Conservation (phyloP, 2,888 invertebrate genomes). For the Axea sp. region DNA sequence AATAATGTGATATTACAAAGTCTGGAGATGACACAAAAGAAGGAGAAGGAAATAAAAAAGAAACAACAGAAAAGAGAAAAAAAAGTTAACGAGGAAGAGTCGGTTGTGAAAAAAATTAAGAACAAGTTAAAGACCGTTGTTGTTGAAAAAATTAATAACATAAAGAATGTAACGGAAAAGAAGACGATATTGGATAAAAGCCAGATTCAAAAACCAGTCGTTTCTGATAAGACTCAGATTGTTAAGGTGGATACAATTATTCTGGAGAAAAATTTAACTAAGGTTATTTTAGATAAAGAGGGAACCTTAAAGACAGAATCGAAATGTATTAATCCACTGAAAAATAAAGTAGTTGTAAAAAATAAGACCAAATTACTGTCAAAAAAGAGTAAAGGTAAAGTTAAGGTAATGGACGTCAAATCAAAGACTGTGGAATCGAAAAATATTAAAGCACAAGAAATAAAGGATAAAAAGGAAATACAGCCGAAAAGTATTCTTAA, state of each 20-base stretch:
- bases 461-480: conserved; percentile 21
- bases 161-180: conserved; percentile 18
- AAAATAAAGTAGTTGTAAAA: conserved; percentile 58
- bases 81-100: conserved; percentile 66
- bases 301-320: conserved; percentile 57
- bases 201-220: conserved; percentile 13
- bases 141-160: conserved; percentile 64
- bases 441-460: conserved; percentile 44
- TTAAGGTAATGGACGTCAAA: conserved; percentile 62
- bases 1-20: conserved; percentile 75
- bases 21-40: conserved; percentile 74
- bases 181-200: conserved; percentile 7
- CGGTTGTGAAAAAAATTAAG: conserved; percentile 75
- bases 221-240: conserved; percentile 18
- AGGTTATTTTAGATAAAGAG: conserved; percentile 15
- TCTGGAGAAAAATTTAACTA: conserved; percentile 47
- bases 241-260: conserved; percentile 20
- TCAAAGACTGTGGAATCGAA: conserved; percentile 60
- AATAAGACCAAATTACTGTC: conserved; percentile 64
- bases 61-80: conserved; percentile 63
- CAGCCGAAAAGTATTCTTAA: conserved; percentile 56
- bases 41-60: conserved; percentile 58
- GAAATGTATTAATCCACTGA: conserved; percentile 49
- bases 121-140: conserved; percentile 78
- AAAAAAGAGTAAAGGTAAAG: conserved; percentile 64